These are phyloP conservation scores for Eupithecia abbreviata DNA, from an alignment of 2,888 invertebrate species.

Conservation along the genomic window DNA sequence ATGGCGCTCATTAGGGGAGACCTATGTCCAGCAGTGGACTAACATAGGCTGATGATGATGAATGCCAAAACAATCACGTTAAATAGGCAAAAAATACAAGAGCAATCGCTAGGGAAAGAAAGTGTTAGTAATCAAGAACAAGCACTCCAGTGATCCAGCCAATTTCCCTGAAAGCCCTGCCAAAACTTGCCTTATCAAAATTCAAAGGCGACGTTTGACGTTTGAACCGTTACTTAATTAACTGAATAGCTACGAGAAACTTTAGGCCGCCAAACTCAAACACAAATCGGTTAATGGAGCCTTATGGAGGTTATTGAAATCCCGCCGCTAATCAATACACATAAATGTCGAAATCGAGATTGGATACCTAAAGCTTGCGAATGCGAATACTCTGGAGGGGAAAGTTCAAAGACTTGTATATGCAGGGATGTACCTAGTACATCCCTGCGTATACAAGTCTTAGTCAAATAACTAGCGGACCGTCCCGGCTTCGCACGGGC, in stretches of 20 bases:
- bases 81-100: neutral
- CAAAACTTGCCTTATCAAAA: constrained; percentile 47
- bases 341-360: constrained; percentile 76
- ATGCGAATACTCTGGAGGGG: constrained; percentile 63
- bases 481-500: too few relatives aligned
- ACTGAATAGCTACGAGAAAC: constrained; percentile 64
- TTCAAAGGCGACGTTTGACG: constrained; percentile 50
- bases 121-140: constrained; percentile 18
- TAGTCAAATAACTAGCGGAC: too few relatives aligned
- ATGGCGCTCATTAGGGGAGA: too few relatives aligned
- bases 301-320: constrained; percentile 79
- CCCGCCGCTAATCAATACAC: constrained; percentile 76
- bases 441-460: too few relatives aligned
- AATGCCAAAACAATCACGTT: neutral
- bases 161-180: constrained; percentile 41
- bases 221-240: constrained; percentile 63
- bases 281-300: constrained; percentile 80
- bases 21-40: too few relatives aligned
- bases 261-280: constrained; percentile 68
- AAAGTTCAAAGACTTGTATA: constrained; percentile 75
- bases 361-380: constrained; percentile 65
- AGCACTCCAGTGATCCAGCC: constrained; percentile 29
- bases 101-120: constrained; percentile 12
- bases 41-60: too few relatives aligned
- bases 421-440: constrained; percentile 47